Percentiles rank a stretch among this genome's conserved stretches.
Conservation (phyloP, 2,113 vertebrate species). For the Neogale vison region DNA sequence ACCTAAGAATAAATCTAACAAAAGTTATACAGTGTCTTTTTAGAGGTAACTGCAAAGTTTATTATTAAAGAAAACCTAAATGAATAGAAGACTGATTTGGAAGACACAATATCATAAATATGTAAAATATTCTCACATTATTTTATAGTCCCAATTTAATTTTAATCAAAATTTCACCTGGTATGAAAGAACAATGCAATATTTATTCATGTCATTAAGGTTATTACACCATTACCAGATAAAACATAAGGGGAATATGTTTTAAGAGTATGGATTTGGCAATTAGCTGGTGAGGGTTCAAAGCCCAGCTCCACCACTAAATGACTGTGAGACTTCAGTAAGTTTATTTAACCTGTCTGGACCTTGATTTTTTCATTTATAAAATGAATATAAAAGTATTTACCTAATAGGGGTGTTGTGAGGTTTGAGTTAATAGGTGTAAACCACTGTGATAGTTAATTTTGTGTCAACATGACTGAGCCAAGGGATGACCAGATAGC, state of each 20-base stretch:
- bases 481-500: neutral
- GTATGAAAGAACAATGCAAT: neutral
- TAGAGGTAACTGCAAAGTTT: neutral
- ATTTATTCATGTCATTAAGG: neutral
- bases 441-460: neutral
- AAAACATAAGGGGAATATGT: neutral
- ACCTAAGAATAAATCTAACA: neutral
- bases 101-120: constrained; percentile 10
- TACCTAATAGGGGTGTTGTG: neutral
- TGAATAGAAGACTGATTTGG: neutral
- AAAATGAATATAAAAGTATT: constrained; percentile 5
- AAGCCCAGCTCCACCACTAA: neutral
- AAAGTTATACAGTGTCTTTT: neutral
- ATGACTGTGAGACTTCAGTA: neutral
- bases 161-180: constrained; percentile 29
- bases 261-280: constrained; percentile 10
- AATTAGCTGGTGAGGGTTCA: neutral
- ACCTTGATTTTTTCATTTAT: neutral
- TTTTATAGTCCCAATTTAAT: neutral
- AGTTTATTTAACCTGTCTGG: neutral
- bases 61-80: constrained; percentile 15
- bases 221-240: neutral
- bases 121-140: neutral
- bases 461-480: neutral
- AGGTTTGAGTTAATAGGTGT: neutral